phyloP scores from a whole-genome alignment of 2,888 invertebrate species.

The Rapana venosa region DNA sequence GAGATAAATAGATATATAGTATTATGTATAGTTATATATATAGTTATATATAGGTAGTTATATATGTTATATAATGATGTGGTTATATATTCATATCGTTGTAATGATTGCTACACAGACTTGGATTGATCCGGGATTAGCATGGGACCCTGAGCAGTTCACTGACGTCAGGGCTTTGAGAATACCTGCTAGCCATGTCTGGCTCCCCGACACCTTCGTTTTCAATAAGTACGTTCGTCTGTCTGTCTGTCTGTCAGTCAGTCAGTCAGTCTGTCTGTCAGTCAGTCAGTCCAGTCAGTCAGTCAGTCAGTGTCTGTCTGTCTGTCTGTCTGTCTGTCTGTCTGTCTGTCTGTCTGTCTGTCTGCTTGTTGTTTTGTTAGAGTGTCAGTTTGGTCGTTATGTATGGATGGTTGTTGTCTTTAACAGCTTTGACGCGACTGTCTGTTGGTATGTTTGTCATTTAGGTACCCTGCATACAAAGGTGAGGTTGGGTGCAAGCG shows the following conservation, averaged over 20 bases:
- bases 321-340: background rate
- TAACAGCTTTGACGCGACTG: too few relatives aligned
- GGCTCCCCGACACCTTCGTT: conserved; percentile 87
- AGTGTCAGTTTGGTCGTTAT: too few relatives aligned
- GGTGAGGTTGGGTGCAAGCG: too few relatives aligned
- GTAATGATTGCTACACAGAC: conserved; percentile 75
- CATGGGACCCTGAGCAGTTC: conserved; percentile 86
- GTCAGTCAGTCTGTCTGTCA: background rate
- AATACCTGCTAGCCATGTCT: conserved; percentile 84
- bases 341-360: background rate
- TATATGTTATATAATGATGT: too few relatives aligned
- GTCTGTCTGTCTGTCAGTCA: background rate
- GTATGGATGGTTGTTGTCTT: too few relatives aligned
- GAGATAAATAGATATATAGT: too few relatives aligned
- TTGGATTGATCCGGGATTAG: conserved; percentile 86
- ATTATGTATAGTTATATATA: too few relatives aligned
- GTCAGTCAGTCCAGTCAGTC: background rate
- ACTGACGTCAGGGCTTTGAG: conserved; percentile 83
- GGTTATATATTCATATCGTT: background rate
- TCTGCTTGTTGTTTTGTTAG: too few relatives aligned
- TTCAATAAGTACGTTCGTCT: conserved; percentile 83
- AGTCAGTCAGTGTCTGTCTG: background rate
- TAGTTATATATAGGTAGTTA: too few relatives aligned
- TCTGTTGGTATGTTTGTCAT: too few relatives aligned
- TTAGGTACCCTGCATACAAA: too few relatives aligned